phyloP scores from a whole-genome alignment of 2,113 vertebrate species.

The Bungarus multicinctus region DNA sequence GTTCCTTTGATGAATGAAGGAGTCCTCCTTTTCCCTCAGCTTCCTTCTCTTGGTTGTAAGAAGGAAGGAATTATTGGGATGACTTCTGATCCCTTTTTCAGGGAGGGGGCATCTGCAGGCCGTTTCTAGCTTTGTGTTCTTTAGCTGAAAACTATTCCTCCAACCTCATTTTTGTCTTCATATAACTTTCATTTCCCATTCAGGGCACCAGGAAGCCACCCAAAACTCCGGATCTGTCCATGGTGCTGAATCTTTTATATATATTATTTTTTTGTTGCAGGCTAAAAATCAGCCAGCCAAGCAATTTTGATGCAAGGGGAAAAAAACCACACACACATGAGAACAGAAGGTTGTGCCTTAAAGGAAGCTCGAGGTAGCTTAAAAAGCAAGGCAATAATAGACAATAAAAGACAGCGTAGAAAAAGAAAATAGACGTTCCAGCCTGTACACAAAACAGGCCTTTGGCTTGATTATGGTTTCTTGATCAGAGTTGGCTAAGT shows the following conservation, averaged over 20 bases:
- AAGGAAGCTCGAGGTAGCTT: background rate
- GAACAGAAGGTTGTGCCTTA: background rate
- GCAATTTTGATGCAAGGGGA: background rate
- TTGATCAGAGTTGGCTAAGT: background rate
- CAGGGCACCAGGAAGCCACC: background rate
- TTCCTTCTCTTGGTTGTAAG: background rate
- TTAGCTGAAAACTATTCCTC: background rate
- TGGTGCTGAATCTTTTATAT: background rate
- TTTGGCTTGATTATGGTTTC: background rate
- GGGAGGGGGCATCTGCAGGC: accelerated
- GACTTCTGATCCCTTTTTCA: background rate
- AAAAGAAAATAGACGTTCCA: background rate
- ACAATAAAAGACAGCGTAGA: background rate
- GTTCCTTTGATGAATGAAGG: background rate
- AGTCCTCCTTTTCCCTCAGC: background rate
- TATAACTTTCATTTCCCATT: background rate
- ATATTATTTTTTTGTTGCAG: background rate
- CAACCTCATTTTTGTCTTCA: background rate
- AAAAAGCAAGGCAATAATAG: background rate
- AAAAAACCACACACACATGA: background rate
- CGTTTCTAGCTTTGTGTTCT: background rate
- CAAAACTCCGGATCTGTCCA: background rate
- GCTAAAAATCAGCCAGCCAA: background rate
- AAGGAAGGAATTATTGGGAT: background rate
- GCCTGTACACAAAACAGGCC: background rate